These are phyloP conservation scores for Nilaparvata lugens DNA, from an alignment of 1,140 invertebrate species.

Conservation along the genomic window DNA sequence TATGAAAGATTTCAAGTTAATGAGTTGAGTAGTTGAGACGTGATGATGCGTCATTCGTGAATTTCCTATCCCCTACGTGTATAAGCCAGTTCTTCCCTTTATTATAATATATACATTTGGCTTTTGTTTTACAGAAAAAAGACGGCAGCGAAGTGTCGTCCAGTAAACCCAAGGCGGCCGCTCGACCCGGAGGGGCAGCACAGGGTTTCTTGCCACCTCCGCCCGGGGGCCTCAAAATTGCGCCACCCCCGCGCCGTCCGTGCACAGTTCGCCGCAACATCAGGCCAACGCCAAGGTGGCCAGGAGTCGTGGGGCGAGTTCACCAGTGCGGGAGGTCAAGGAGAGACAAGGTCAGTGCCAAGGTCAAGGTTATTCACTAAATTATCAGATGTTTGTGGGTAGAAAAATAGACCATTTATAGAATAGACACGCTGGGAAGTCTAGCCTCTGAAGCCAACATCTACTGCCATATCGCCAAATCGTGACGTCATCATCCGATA, in stretches of 20 bases:
- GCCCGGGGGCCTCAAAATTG: constrained; percentile 60
- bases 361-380: constrained; percentile 6
- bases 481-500: too few relatives aligned
- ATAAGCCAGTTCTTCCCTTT: too few relatives aligned
- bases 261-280: constrained; percentile 54
- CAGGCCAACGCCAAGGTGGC: constrained; percentile 32
- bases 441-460: neutral
- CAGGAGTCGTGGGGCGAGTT: constrained; percentile 64
- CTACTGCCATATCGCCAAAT: too few relatives aligned
- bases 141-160: constrained; percentile 62
- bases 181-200: constrained; percentile 43
- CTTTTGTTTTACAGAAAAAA: constrained; percentile 63
- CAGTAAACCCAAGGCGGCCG: constrained; percentile 46
- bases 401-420: too few relatives aligned
- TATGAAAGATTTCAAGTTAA: too few relatives aligned
- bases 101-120: too few relatives aligned
- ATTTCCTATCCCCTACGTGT: too few relatives aligned
- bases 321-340: constrained; percentile 44
- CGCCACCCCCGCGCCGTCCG: constrained; percentile 54
- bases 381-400: constrained; percentile 8
- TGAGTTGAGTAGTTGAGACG: too few relatives aligned
- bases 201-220: constrained; percentile 74
- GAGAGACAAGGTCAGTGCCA: constrained; percentile 35
- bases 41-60: too few relatives aligned
- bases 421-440: neutral